phyloP scores from a whole-genome alignment of 2,888 invertebrate genomes.

The Allacma fusca region DNA sequence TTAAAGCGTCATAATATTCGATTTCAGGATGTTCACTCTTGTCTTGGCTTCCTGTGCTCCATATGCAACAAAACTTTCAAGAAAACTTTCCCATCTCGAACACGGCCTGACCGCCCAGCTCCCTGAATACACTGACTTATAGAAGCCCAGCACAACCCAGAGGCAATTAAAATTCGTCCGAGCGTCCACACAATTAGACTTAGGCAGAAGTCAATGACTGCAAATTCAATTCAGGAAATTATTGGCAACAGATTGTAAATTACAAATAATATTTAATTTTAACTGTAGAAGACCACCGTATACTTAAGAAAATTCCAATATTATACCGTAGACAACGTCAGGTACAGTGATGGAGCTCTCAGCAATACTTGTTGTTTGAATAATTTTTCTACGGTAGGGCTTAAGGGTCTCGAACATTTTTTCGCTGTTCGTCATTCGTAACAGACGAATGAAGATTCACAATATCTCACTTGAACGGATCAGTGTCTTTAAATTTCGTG shows the following conservation, averaged over 20 bases:
- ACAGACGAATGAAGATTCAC: conserved; percentile 76
- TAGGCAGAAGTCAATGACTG: conserved; percentile 96
- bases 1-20: too few species aligned
- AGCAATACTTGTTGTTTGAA: conserved; percentile 89
- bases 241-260: background rate
- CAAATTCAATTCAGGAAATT: background rate
- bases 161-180: conserved; percentile 81
- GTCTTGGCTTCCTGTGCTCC: conserved; percentile 71
- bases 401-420: conserved; percentile 71
- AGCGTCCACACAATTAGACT: conserved; percentile 78
- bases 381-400: conserved; percentile 77
- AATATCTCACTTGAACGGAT: conserved; percentile 59
- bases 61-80: too few species aligned
- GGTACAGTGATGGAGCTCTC: conserved; percentile 92
- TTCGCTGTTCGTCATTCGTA: conserved; percentile 77
- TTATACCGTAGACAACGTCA: conserved; percentile 80
- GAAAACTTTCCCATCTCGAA: conserved; percentile 72
- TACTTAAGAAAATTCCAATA: too few species aligned
- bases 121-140: conserved; percentile 88
- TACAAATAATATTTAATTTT: background rate
- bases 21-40: too few species aligned
- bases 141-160: conserved; percentile 85
- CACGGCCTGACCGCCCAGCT: conserved; percentile 88
- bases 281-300: too few species aligned
- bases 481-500: background rate